Evolutionary conservation across 2,888 invertebrate genomes (phyloP).

Genomic region (Andrena bicolor): DNA sequence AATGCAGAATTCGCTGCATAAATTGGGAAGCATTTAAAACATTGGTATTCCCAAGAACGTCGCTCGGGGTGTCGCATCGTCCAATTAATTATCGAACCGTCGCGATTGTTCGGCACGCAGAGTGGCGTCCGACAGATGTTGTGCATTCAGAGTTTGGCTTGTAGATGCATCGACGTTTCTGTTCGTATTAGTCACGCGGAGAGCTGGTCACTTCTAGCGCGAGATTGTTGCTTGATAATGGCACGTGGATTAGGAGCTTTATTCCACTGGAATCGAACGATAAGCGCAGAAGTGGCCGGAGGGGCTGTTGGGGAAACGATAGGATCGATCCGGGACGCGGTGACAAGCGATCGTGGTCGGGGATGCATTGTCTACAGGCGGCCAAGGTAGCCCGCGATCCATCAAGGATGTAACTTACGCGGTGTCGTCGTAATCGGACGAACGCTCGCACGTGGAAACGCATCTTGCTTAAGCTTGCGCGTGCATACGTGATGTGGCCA

Average conservation of each 20-base stretch:
- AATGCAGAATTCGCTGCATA: no score
- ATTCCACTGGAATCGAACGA: no score
- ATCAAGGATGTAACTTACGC: conserved; percentile 52
- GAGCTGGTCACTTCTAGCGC: no score
- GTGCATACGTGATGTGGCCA: conserved; percentile 61
- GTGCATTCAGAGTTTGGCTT: not conserved
- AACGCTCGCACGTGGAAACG: conserved; percentile 64
- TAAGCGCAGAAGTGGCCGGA: not conserved
- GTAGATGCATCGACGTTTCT: no score
- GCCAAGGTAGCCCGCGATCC: conserved; percentile 39
- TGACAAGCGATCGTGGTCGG: conserved; percentile 45
- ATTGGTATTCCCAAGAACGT: no score
- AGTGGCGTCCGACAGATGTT: conserved; percentile 31
- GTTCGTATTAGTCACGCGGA: no score
- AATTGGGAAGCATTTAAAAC: no score
- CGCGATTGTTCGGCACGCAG: conserved; percentile 40
- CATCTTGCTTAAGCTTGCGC: conserved; percentile 58
- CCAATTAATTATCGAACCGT: conserved; percentile 51
- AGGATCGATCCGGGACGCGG: conserved; percentile 26
- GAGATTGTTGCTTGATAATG: no score
- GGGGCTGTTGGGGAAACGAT: conserved; percentile 20
- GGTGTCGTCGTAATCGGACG: conserved; percentile 37
- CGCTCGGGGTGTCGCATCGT: not conserved
- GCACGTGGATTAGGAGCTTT: no score
- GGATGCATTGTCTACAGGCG: conserved; percentile 47